phyloP scores from a whole-genome alignment of 2,113 vertebrate species.

The Cheilinus undulatus region DNA sequence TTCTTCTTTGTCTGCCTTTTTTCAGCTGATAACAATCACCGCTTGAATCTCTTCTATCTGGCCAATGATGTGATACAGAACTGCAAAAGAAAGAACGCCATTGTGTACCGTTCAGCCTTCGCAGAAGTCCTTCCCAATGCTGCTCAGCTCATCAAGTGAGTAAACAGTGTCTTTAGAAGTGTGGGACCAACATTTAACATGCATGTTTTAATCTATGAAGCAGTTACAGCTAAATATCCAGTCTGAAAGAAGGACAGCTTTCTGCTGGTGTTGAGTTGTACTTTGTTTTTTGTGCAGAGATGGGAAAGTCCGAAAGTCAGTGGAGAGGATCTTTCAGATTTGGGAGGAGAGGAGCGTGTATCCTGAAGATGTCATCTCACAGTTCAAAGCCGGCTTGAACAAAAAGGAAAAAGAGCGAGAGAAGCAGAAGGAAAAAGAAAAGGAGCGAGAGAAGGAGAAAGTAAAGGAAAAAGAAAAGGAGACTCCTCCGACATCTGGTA shows the following conservation, averaged over 20 bases:
- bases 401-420: slow-evolving; percentile 79
- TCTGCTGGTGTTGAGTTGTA: neutral
- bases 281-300: slow-evolving; percentile 83
- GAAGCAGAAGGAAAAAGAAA: slow-evolving; percentile 63
- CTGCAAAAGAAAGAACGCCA: slow-evolving; percentile 97
- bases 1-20: slow-evolving; percentile 12
- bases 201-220: neutral
- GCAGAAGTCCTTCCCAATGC: slow-evolving; percentile 94
- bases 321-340: slow-evolving; percentile 96
- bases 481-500: slow-evolving; percentile 63
- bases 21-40: slow-evolving; percentile 91
- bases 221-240: no score
- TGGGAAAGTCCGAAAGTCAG: slow-evolving; percentile 91
- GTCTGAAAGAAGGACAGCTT: no score
- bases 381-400: slow-evolving; percentile 86
- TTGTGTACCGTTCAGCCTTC: slow-evolving; percentile 92
- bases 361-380: slow-evolving; percentile 90
- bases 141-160: slow-evolving; percentile 93
- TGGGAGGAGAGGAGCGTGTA: slow-evolving; percentile 98
- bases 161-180: slow-evolving; percentile 15
- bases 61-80: slow-evolving; percentile 99
- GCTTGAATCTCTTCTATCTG: slow-evolving; percentile 97
- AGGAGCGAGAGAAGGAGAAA: slow-evolving; percentile 45
- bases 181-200: no score
- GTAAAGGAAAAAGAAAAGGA: slow-evolving; percentile 40